Evolutionary conservation across 1,140 invertebrate species (phyloP).

Genomic region (Potamilus streckersoni): DNA sequence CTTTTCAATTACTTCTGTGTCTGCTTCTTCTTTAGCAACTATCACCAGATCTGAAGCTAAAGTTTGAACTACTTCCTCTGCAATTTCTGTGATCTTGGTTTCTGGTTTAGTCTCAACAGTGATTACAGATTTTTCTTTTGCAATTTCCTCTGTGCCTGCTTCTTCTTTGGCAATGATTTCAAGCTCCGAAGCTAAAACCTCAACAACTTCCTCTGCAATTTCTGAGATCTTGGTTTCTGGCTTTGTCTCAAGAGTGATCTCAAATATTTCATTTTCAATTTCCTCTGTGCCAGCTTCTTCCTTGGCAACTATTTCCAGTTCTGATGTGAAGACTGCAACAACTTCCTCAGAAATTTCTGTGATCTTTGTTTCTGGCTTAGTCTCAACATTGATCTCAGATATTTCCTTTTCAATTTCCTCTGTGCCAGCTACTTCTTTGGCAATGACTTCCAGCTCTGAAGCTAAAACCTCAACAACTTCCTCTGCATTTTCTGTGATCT

Average conservation of each 20-base stretch:
- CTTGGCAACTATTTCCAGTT: neutral
- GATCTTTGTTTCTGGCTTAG: too few relatives aligned
- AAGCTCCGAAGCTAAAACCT: too few relatives aligned
- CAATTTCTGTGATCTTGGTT: neutral
- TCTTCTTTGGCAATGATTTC: too few relatives aligned
- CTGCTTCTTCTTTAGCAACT: neutral
- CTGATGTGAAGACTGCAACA: neutral
- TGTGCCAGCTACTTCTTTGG: neutral
- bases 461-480: slow-evolving; percentile 7
- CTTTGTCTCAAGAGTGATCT: too few relatives aligned
- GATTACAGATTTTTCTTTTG: too few relatives aligned
- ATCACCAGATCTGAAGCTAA: neutral
- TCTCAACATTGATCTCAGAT: too few relatives aligned
- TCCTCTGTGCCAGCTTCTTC: neutral
- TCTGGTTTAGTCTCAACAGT: neutral
- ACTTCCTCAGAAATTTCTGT: neutral
- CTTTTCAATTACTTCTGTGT: slow-evolving; percentile 2
- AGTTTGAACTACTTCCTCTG: slow-evolving; percentile 1
- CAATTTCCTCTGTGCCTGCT: too few relatives aligned
- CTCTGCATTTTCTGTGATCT: slow-evolving; percentile 9
- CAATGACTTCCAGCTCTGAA: slow-evolving; percentile 11
- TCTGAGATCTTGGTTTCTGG: too few relatives aligned
- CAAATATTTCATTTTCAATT: too few relatives aligned
- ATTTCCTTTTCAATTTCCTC: too few relatives aligned
- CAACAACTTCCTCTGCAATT: too few relatives aligned